Evolutionary conservation across 2,888 invertebrate genomes (phyloP), one percentile per base, ranked within the genome.

Genomic region (Galeruca laticollis): DNA sequence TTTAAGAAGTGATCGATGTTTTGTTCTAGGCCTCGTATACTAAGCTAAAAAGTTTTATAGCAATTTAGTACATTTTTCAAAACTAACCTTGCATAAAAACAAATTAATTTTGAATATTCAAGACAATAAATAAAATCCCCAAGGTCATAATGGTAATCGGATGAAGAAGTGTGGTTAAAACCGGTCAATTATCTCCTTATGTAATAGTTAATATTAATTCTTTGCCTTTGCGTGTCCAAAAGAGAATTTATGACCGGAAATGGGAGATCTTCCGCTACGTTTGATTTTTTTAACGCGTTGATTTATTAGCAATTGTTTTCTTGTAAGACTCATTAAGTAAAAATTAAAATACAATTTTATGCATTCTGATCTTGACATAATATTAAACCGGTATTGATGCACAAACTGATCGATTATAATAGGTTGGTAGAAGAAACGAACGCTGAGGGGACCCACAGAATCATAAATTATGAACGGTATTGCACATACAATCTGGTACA

Each of bases 81-180:
- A 13, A 9, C 8, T 52, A 35, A 35, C 15, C 56, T 56, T 35
- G 2, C 56, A 35, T 35, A 57, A 57, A 21, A 35, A 15, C 35
- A 35, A 6, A 8, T 2, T 20, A 37, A 43, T 15, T 18, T 47
- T 21, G 10, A 18, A 60, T 20, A 47, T 47, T 47, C 43, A 59
- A 70, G 67, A 52, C 70, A 66, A 15, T 61, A 60, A 57, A 61
- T 59, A 54, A 61, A 20, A 52, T 63, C 60, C 40, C 65, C 72
- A 73, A 73, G 70, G 72, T 49, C 72, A 64, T n/a, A 15, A 26
- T 31, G 56, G 35, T 65, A 68, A 73, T 70, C 65, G 65, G 52
- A 33, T 40, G 61, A 72, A 69, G 69, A 69, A 71, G 59, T 69
- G 60, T 60, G 62, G 59, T 69, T 64, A 69, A 69, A 54, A 47